Evolutionary conservation across 2,113 vertebrate genomes (phyloP).

Genomic region (Electrona antarctica): DNA sequence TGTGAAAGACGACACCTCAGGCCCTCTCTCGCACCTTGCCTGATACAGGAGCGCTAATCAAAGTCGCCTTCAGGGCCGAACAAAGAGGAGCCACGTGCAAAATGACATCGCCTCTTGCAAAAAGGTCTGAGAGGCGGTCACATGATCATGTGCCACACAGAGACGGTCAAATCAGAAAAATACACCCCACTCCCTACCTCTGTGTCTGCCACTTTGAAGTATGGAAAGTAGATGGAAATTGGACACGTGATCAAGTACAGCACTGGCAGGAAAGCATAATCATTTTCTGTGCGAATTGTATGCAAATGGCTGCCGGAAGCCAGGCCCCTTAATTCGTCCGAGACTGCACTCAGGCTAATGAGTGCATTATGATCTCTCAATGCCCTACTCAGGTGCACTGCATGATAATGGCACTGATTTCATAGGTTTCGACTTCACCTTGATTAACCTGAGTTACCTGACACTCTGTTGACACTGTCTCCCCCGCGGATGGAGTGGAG

Average conservation of each 20-base stretch:
- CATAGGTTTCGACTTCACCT: too few relatives aligned
- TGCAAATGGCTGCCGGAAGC: slow-evolving; percentile 76
- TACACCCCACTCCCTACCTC: background rate
- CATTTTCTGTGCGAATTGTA: slow-evolving; percentile 71
- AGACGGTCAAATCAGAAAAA: slow-evolving; percentile 31
- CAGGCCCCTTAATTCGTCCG: slow-evolving; percentile 63
- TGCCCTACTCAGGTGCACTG: slow-evolving; percentile 65
- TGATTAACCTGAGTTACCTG: too few relatives aligned
- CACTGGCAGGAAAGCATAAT: slow-evolving; percentile 69
- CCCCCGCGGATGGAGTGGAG: too few relatives aligned
- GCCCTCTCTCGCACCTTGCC: slow-evolving; percentile 66
- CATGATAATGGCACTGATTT: slow-evolving; percentile 38
- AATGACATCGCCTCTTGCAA: slow-evolving; percentile 60
- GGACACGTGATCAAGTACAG: slow-evolving; percentile 70
- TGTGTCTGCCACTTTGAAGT: slow-evolving; percentile 53
- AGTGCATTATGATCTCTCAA: slow-evolving; percentile 74
- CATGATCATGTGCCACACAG: slow-evolving; percentile 9
- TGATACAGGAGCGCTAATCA: slow-evolving; percentile 72
- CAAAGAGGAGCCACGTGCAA: slow-evolving; percentile 61
- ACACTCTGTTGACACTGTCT: too few relatives aligned
- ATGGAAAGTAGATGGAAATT: slow-evolving; percentile 74
- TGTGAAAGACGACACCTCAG: slow-evolving; percentile 77
- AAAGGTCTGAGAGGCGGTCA: slow-evolving; percentile 44
- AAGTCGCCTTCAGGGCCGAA: slow-evolving; percentile 69
- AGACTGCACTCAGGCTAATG: slow-evolving; percentile 73